Evolutionary conservation across 2,797 vertebrate species (phyloP).

Genomic region (Melanotaenia parkinsoni): DNA sequence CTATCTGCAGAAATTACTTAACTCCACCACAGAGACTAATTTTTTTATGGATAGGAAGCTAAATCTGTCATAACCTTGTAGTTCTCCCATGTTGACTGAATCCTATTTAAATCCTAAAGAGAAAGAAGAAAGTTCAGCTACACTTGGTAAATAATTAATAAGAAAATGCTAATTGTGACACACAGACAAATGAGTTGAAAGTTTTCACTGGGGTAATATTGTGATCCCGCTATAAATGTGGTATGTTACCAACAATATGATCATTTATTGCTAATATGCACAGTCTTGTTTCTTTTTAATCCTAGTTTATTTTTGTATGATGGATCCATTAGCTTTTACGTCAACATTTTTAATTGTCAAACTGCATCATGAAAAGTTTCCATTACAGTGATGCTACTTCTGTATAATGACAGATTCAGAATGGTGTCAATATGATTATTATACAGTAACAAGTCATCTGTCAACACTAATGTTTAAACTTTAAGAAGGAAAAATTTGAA

Average conservation of each 20-base stretch:
- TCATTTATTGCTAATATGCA: conserved; percentile 10
- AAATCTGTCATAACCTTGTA: conserved; percentile 61
- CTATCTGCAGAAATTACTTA: conserved; percentile 54
- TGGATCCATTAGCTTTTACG: not conserved
- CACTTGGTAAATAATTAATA: conserved; percentile 66
- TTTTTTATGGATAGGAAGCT: conserved; percentile 34
- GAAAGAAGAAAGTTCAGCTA: conserved; percentile 46
- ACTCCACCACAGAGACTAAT: conserved; percentile 46
- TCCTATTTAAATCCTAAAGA: conserved; percentile 60
- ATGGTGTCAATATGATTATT: not conserved
- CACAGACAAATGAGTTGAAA: conserved; percentile 46
- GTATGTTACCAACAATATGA: conserved; percentile 18
- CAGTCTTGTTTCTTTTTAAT: conserved; percentile 1
- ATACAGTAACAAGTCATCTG: conserved; percentile 7
- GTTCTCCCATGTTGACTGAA: conserved; percentile 50
- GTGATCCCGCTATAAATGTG: conserved; percentile 19
- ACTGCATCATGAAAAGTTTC: not conserved
- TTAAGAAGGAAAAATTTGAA: not conserved
- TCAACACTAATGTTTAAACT: conserved; percentile 1
- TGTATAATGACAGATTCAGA: not conserved
- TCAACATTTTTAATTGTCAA: not conserved
- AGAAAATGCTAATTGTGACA: conserved; percentile 57
- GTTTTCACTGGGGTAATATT: conserved; percentile 53
- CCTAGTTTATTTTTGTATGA: not conserved
- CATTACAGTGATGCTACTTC: not conserved